phyloP scores from a whole-genome alignment of 2,113 vertebrate genomes.

The Aramus guarauna region DNA sequence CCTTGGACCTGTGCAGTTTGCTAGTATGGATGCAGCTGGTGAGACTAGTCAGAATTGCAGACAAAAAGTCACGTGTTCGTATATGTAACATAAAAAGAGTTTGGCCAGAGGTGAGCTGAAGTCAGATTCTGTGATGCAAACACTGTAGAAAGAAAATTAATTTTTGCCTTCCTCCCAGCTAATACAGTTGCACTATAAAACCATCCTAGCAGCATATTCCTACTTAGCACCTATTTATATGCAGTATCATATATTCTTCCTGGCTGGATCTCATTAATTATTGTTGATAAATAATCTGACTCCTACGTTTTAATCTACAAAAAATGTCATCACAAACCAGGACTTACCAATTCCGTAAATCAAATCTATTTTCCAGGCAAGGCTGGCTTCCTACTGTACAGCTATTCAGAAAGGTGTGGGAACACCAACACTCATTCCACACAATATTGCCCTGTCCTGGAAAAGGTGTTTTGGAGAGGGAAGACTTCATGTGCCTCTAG shows the following conservation, averaged over 20 bases:
- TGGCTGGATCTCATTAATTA: background rate
- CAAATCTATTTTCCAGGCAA: background rate
- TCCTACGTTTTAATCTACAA: background rate
- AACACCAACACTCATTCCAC: background rate
- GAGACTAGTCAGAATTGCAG: background rate
- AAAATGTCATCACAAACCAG: background rate
- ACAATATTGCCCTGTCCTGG: conserved; percentile 11
- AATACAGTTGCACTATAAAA: background rate
- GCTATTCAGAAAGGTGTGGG: conserved; percentile 15
- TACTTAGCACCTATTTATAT: background rate
- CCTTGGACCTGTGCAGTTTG: background rate
- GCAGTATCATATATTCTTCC: background rate
- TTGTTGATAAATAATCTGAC: background rate
- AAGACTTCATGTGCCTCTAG: background rate
- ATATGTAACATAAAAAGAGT: background rate
- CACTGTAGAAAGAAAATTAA: background rate
- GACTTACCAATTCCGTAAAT: background rate
- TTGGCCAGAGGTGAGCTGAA: background rate
- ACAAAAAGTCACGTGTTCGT: background rate
- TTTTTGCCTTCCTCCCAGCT: background rate
- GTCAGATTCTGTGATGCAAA: background rate
- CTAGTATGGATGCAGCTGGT: background rate
- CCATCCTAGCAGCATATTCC: background rate
- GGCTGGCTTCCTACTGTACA: background rate
- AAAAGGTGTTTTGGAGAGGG: background rate